Evolutionary conservation across 2,888 invertebrate species (phyloP).

Genomic region (Drosophila neutralis): DNA sequence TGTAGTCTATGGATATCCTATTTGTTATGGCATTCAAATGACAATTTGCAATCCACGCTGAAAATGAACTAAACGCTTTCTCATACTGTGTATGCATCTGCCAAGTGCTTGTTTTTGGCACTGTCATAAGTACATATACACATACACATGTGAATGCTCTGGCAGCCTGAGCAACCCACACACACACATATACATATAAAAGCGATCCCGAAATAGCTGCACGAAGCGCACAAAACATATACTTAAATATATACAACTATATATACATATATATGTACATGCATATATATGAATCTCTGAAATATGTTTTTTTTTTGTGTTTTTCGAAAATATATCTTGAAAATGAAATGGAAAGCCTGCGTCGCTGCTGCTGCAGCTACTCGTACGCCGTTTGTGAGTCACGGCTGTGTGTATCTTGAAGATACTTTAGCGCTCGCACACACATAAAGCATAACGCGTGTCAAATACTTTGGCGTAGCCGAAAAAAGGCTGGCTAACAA

Average conservation of each 20-base stretch:
- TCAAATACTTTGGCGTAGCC: constrained; percentile 53
- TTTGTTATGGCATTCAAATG: background rate
- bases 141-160: constrained; percentile 25
- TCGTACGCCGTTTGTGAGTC: constrained; percentile 48
- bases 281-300: constrained; percentile 8
- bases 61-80: background rate
- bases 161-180: constrained; percentile 19
- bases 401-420: constrained; percentile 47
- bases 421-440: constrained; percentile 42
- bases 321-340: constrained; percentile 43
- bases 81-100: background rate
- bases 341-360: constrained; percentile 65
- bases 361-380: constrained; percentile 25
- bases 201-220: constrained; percentile 55
- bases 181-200: constrained; percentile 8
- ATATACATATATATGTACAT: background rate
- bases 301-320: constrained; percentile 34
- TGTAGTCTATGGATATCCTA: background rate
- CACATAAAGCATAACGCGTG: constrained; percentile 34
- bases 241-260: constrained; percentile 4
- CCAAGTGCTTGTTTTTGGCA: constrained; percentile 47
- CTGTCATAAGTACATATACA: constrained; percentile 41
- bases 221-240: constrained; percentile 41
- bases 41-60: background rate
- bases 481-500: constrained; percentile 54